Conservation (phyloP, 2,888 invertebrate genomes). For the Rhyacophila evoluta region DNA sequence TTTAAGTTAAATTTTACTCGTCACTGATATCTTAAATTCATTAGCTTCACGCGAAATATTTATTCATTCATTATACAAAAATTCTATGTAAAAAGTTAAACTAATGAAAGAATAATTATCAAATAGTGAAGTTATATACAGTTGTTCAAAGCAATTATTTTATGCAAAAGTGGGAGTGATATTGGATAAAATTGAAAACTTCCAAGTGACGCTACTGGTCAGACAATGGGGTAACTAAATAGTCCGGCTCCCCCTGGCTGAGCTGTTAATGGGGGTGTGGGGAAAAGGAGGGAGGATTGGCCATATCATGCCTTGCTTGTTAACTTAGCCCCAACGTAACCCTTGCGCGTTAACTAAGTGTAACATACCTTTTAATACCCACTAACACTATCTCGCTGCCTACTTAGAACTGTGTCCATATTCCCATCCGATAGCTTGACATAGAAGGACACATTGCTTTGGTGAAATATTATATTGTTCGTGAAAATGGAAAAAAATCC, state of each 20-base stretch:
- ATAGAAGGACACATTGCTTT: not conserved
- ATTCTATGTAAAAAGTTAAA: no score
- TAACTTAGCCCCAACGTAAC: conserved; percentile 50
- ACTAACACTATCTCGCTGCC: conserved; percentile 33
- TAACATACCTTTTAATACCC: conserved; percentile 54
- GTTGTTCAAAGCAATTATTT: not conserved
- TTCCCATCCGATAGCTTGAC: not conserved
- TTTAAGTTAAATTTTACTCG: no score
- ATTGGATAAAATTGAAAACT: not conserved
- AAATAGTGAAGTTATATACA: no score
- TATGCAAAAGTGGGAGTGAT: not conserved
- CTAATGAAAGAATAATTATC: no score
- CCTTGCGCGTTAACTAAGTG: conserved; percentile 54
- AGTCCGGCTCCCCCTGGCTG: not conserved
- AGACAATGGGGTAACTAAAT: conserved; percentile 22
- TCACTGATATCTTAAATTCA: no score
- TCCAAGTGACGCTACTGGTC: conserved; percentile 19
- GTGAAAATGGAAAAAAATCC: no score
- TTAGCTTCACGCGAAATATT: no score
- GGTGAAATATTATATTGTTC: no score
- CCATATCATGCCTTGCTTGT: conserved; percentile 48
- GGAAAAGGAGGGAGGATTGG: conserved; percentile 20
- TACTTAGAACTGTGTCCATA: conserved; percentile 40
- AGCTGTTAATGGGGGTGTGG: conserved; percentile 6
- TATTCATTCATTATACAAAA: no score